Evolutionary conservation across 2,888 invertebrate genomes (phyloP).

Genomic region (Leptogaster cylindrica): DNA sequence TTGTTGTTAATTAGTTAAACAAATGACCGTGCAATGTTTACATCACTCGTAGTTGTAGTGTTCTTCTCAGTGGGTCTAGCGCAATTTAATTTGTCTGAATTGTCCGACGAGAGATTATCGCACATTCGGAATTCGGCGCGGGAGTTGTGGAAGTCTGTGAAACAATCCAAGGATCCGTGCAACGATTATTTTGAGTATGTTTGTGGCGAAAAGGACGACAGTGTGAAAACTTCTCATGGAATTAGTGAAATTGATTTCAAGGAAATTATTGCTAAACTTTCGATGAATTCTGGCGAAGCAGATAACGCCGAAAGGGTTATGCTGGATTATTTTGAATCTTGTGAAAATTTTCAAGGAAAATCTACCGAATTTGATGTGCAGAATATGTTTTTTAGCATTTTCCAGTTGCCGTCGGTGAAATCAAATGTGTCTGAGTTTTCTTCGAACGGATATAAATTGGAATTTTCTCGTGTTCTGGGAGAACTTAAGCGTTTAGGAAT

Average conservation of each 20-base stretch:
- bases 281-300: neutral
- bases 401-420: too few species aligned
- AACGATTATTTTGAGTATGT: slow-evolving; percentile 12
- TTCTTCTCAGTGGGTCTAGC: too few species aligned
- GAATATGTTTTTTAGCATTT: too few species aligned
- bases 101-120: too few species aligned
- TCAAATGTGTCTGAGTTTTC: too few species aligned
- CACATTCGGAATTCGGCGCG: too few species aligned
- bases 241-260: neutral
- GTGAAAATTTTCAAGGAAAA: slow-evolving; percentile 2
- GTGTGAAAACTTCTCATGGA: neutral
- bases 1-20: too few species aligned
- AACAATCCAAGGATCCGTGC: too few species aligned
- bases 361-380: slow-evolving; percentile 9
- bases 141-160: too few species aligned
- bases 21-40: too few species aligned
- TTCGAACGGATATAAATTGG: slow-evolving; percentile 13
- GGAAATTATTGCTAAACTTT: neutral
- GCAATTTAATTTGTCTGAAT: too few species aligned
- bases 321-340: neutral
- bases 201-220: neutral
- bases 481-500: neutral
- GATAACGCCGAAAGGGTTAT: neutral
- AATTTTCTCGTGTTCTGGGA: neutral
- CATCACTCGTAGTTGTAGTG: too few species aligned